These are phyloP conservation scores for Dolichoris vasculosae DNA, from an alignment of 1,140 invertebrate genomes.

Conservation along the genomic window DNA sequence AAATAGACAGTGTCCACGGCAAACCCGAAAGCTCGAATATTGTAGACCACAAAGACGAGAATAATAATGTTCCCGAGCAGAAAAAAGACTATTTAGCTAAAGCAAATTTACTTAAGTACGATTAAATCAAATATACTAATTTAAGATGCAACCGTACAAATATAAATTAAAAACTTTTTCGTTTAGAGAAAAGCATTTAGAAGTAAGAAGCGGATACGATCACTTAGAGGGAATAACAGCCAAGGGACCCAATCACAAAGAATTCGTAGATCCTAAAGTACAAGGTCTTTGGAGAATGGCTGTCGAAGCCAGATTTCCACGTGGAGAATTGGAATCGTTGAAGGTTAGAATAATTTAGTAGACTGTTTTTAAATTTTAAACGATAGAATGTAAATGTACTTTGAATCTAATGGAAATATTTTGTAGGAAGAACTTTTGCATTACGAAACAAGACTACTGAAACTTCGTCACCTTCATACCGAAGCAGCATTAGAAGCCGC, in stretches of 20 bases:
- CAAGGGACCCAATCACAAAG: slow-evolving; percentile 84
- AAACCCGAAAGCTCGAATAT: slow-evolving; percentile 76
- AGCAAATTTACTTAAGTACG: slow-evolving; percentile 79
- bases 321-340: slow-evolving; percentile 87
- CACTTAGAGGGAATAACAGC: slow-evolving; percentile 83
- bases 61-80: slow-evolving; percentile 78
- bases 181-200: slow-evolving; percentile 83
- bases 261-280: slow-evolving; percentile 93
- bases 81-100: slow-evolving; percentile 78
- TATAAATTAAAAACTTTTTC: slow-evolving; percentile 31
- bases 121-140: not conserved
- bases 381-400: slow-evolving; percentile 2
- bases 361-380: slow-evolving; percentile 10
- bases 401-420: slow-evolving; percentile 45
- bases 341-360: slow-evolving; percentile 75
- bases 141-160: not conserved
- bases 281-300: slow-evolving; percentile 91
- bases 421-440: slow-evolving; percentile 86
- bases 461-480: slow-evolving; percentile 86
- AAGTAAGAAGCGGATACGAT: slow-evolving; percentile 87
- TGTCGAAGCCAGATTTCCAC: slow-evolving; percentile 84
- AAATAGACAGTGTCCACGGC: slow-evolving; percentile 73
- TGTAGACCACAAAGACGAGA: slow-evolving; percentile 79
- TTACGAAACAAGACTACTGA: slow-evolving; percentile 89
- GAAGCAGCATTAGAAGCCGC: slow-evolving; percentile 77